A percentile compares a stretch with the other conserved stretches of the same genome.
phyloP scores from a whole-genome alignment of 2,113 vertebrate genomes.

The Okapia johnstoni region DNA sequence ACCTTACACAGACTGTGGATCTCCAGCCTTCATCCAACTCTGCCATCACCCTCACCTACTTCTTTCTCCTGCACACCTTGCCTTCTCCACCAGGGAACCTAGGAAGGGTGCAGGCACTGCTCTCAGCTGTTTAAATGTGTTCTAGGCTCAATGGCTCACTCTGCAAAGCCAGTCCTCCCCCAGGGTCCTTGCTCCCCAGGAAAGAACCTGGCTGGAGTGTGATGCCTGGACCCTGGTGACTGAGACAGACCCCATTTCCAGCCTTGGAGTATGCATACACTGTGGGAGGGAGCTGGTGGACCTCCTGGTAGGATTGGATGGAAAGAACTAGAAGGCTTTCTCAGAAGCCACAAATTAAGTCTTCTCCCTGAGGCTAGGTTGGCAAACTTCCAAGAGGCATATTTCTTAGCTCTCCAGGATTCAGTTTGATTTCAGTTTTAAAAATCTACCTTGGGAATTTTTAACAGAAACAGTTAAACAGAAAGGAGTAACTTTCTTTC shows the following conservation, averaged over 20 bases:
- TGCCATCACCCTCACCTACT: neutral
- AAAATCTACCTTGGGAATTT: neutral
- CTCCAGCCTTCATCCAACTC: neutral
- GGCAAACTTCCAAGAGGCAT: constrained; percentile 26
- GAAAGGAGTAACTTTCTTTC: neutral
- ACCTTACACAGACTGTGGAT: neutral
- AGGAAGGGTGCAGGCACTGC: neutral
- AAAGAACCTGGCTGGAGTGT: too few relatives aligned
- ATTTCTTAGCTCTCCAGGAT: neutral
- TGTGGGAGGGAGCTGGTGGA: neutral
- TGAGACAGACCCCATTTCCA: neutral
- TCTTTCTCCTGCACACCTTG: neutral
- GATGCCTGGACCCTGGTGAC: fast-evolving
- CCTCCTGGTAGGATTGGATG: neutral
- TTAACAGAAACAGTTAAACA: constrained; percentile 19
- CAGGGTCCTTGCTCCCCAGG: neutral
- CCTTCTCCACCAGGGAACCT: neutral
- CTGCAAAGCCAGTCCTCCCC: neutral
- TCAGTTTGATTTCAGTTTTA: constrained; percentile 4
- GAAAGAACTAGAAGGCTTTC: constrained; percentile 15
- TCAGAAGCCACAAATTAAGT: constrained; percentile 14
- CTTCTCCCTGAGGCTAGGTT: neutral
- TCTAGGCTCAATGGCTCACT: neutral
- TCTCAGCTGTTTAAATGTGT: neutral
- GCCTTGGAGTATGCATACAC: neutral